A percentile compares a stretch with the other conserved stretches of the same genome.
These are phyloP conservation scores for Sitta europaea DNA, from an alignment of 2,113 vertebrate genomes.

Conservation along the genomic window DNA sequence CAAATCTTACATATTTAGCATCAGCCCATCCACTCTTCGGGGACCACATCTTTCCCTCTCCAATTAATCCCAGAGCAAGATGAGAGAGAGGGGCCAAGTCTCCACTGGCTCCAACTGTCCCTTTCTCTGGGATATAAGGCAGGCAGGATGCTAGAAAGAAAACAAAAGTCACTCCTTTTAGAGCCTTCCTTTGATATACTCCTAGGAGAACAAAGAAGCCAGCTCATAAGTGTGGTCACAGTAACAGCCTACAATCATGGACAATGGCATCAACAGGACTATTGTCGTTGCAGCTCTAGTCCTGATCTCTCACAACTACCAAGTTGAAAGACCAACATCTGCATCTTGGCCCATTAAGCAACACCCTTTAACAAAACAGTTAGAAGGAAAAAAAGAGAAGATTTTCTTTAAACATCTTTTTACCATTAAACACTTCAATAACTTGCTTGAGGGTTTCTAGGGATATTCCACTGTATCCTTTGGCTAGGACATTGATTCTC, in stretches of 20 bases:
- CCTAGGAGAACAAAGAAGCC: not conserved
- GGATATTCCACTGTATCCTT: constrained; percentile 96
- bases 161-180: not conserved
- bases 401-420: not conserved
- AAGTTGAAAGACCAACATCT: not conserved
- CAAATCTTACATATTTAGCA: constrained; percentile 90
- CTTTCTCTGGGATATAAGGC: constrained; percentile 95
- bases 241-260: not conserved
- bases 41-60: constrained; percentile 99
- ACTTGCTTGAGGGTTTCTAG: constrained; percentile 89
- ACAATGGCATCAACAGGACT: not conserved
- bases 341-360: not conserved
- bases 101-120: constrained; percentile 95
- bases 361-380: not conserved
- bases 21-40: constrained; percentile 98
- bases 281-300: not conserved
- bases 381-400: not conserved
- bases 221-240: not conserved
- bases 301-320: not conserved
- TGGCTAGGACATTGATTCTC: constrained; percentile 95
- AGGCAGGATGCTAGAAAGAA: constrained; percentile 87
- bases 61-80: constrained; percentile 92
- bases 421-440: constrained; percentile 93
- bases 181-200: not conserved
- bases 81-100: constrained; percentile 96